Evolutionary conservation across 2,797 vertebrate species (phyloP), one percentile per base, ranked within the genome.

Genomic region (Enteromius fasciolatus): DNA sequence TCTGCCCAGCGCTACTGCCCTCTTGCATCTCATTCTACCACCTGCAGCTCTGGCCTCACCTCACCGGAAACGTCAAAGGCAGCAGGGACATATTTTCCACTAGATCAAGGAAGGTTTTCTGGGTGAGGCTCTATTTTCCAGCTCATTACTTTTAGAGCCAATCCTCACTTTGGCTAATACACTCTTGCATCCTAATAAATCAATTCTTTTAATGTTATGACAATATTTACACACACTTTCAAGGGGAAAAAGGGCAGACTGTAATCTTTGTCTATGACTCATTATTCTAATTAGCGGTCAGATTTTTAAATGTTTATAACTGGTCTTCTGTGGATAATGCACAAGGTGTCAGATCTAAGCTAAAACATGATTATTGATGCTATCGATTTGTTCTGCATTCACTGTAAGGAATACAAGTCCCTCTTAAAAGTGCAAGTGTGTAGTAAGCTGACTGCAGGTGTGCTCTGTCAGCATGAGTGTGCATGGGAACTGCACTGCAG

Each of bases 131-230:
- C 80, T 80, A 87, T 88, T 85, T 87, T 78, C 72, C 54, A 31
- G 76, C 76, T 88, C 85, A 88, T 88, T 87, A 87, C 77, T 83
- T 84, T 33, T 85, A 70, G 83, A 86, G 54, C 73, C 83, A 82
- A 80, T 66, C 81, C 57, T 78, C 76, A 46, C 81, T 80, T 83
- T 76, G 83, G 76, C 68, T 87, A 44, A 86, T 85, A 77, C 73
- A 48, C 48, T 17, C 81, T 69, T 39, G 15, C 52, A 73, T 85
- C 75, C 59, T 83, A 83, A 74, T 83, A 87, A 87, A 88, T 86
- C 81, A 84, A 81, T 85, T 77, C 20, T 73, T 84, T 82, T 80
- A 86, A 86, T 85, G 81, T 85, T 83, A 77, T 76, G 78, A 87
- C 68, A 85, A 87, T 83, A 85, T 87, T 81, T 87, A 61, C 39